Evolutionary conservation across 2,113 vertebrate genomes (phyloP), one percentile per base, ranked within the genome.

Genomic region (Haliaeetus leucogaster): DNA sequence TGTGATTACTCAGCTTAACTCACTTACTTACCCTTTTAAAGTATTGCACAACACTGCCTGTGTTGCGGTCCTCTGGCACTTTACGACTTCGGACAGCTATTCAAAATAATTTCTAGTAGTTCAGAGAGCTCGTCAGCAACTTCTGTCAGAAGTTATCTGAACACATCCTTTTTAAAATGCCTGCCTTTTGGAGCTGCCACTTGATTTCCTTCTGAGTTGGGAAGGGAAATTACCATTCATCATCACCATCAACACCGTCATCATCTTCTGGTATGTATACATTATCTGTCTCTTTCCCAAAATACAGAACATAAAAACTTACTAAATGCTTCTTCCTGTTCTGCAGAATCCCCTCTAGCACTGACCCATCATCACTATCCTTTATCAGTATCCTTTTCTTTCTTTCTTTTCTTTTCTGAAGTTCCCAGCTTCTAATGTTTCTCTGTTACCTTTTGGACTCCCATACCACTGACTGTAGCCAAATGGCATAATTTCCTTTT

Each of bases 161-260:
- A 79, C 36, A 32, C 7, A 87, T 48, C 66, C 18, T 68, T 82
- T 91, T 91, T 45, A 86, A 94, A 96, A 84, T 85, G 48, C 30
- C 78, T 93, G 73, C 21, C 26, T 72, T 96, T 96, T 89, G 89
- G 84, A 93, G 15, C 52, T 91, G 34, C 81, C 62, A 45, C 36
- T 94, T 94, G 81, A 89, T 97, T 96, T 94, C 27, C 34, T 91
- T 94, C 87, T 95, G 91, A 97, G 18, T 9, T 97, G 87, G 56
- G 62, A 96, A 95, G 62, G 84, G 81, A 93, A 89, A 82, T 85
- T 79, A 30, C 70, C 78, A 91, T 94, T 89, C 87, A 68, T 95
- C 95, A 95, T 89, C 81, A 86, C 30, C 91, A 89, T 45, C 94
- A 95, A 52, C 87, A 96, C 10, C 15, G 0, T 87, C 81, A 72